phyloP scores from a whole-genome alignment of 2,113 vertebrate species.

The Prochilodus magdalenae region DNA sequence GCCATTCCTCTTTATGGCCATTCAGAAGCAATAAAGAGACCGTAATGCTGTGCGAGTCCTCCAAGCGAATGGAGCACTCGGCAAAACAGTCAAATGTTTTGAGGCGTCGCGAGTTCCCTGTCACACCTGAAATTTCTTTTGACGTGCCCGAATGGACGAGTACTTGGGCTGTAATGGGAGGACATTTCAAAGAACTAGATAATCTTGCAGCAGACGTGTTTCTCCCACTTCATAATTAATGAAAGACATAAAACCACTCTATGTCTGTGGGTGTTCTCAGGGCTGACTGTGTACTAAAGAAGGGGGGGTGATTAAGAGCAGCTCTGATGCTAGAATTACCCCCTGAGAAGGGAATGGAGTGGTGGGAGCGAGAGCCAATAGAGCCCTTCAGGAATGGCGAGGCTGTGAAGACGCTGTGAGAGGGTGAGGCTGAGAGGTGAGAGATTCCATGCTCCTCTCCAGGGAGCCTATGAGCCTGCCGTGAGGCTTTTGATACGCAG shows the following conservation, averaged over 20 bases:
- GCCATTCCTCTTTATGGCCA: constrained; percentile 42
- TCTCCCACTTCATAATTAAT: constrained; percentile 14
- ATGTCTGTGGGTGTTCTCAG: constrained; percentile 1
- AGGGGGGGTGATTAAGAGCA: not conserved
- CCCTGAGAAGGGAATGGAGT: constrained; percentile 6
- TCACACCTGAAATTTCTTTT: not conserved
- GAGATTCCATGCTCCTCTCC: constrained; percentile 3
- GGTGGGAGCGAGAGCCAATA: constrained; percentile 6
- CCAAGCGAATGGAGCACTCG: constrained; percentile 9
- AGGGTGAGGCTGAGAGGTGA: constrained; percentile 23
- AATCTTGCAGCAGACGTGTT: not conserved
- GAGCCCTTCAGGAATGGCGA: constrained; percentile 33
- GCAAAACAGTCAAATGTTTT: not conserved
- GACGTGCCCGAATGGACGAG: not conserved
- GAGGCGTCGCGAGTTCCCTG: not conserved
- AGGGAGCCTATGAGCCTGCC: constrained; percentile 21
- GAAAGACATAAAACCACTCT: not conserved
- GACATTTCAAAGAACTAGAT: constrained; percentile 16
- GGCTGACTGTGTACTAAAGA: constrained; percentile 6
- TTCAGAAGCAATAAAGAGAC: constrained; percentile 35
- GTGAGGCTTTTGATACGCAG: constrained; percentile 24
- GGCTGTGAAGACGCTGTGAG: constrained; percentile 15
- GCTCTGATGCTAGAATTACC: constrained; percentile 15
- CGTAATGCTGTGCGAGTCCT: constrained; percentile 4
- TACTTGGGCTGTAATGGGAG: not conserved